Evolutionary conservation across 2,888 invertebrate genomes (phyloP).

Genomic region (Dione vanillae): DNA sequence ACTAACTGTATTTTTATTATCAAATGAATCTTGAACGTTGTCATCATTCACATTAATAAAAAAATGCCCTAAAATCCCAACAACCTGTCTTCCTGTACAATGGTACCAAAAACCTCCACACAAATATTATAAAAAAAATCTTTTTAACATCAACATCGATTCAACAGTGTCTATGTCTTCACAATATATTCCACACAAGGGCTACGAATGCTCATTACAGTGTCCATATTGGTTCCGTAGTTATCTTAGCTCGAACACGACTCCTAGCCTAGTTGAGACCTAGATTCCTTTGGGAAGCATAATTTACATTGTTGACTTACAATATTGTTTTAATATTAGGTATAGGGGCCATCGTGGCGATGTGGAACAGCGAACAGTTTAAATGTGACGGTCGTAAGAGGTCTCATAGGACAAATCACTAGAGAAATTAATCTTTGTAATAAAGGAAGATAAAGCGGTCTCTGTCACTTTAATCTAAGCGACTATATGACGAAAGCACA

Average conservation of each 20-base stretch:
- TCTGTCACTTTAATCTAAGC: no score
- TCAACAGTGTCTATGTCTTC: conserved; percentile 48
- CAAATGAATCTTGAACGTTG: no score
- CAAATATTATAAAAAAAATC: neutral
- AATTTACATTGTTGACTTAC: conserved; percentile 36
- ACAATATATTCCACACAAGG: conserved; percentile 69
- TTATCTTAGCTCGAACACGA: conserved; percentile 67
- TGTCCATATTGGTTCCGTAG: conserved; percentile 66
- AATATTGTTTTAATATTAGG: neutral
- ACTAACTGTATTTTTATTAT: no score
- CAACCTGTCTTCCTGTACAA: no score
- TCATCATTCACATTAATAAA: no score
- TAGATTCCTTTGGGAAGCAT: conserved; percentile 47
- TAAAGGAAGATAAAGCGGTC: no score
- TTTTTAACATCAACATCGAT: conserved; percentile 32
- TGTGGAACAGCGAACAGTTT: neutral
- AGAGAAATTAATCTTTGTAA: no score
- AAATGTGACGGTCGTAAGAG: neutral
- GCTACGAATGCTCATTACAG: conserved; percentile 65
- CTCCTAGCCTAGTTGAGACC: conserved; percentile 50
- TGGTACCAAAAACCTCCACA: no score
- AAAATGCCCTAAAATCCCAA: no score
- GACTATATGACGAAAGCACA: no score
- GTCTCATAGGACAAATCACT: no score
- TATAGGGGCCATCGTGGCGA: neutral